phyloP scores from a whole-genome alignment of 92 coral and sea anemone species.

The Parazoanthus darwini region DNA sequence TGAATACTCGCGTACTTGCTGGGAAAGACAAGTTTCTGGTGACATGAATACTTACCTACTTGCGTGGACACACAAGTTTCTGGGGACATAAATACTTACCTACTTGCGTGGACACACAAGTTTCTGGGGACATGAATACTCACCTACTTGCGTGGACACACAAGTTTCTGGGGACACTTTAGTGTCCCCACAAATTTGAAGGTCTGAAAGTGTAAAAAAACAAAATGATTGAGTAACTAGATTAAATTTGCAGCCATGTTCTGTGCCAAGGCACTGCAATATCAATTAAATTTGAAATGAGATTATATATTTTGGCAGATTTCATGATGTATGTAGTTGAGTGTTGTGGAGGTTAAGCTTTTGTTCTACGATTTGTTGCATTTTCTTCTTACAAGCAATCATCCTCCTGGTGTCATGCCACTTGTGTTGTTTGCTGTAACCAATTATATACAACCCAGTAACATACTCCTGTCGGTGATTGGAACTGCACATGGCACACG shows the following conservation, averaged over 20 bases:
- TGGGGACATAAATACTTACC: constrained; percentile 8
- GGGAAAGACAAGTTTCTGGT: constrained; percentile 1
- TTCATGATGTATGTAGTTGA: constrained; percentile 12
- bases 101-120: constrained; percentile 9
- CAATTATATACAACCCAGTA: constrained; percentile 12
- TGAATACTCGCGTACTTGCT: background rate
- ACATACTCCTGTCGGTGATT: constrained; percentile 14
- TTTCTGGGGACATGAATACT: constrained; percentile 8
- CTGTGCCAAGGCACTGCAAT: constrained; percentile 15
- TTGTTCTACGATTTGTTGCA: constrained; percentile 18
- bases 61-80: constrained; percentile 13
- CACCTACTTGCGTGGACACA: constrained; percentile 10
- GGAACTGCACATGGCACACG: background rate
- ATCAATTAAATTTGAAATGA: constrained; percentile 10
- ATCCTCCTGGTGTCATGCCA: constrained; percentile 17
- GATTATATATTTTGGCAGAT: constrained; percentile 11
- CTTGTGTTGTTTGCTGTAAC: constrained; percentile 13
- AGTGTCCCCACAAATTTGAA: constrained; percentile 13
- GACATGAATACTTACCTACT: constrained; percentile 10
- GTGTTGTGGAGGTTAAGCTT: constrained; percentile 4
- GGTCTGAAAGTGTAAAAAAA: constrained; percentile 12
- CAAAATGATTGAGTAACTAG: constrained; percentile 12
- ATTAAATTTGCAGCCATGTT: constrained; percentile 12
- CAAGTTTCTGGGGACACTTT: constrained; percentile 14
- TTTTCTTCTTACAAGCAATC: constrained; percentile 12